phyloP scores from a whole-genome alignment of 2,797 vertebrate genomes.

The Erpetoichthys calabaricus region DNA sequence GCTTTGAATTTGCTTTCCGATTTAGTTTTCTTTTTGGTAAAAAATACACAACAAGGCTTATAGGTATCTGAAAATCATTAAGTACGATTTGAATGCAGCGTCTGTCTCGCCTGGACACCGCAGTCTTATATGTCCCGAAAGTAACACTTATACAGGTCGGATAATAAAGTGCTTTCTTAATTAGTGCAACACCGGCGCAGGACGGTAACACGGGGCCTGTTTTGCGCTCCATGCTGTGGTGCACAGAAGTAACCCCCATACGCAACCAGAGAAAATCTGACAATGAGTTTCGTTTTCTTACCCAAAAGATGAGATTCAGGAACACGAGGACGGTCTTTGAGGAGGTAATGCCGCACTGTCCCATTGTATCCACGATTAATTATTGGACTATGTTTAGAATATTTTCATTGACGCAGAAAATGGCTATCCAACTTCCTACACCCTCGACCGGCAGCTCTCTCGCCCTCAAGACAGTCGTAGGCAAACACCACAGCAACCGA shows the following conservation, averaged over 20 bases:
- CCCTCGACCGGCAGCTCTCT: constrained; percentile 19
- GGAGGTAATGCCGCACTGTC: constrained; percentile 92
- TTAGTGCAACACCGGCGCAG: too few relatives aligned
- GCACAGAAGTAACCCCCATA: constrained; percentile 7
- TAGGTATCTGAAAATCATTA: too few relatives aligned
- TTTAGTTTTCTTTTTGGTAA: too few relatives aligned
- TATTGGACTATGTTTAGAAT: too few relatives aligned
- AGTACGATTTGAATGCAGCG: too few relatives aligned
- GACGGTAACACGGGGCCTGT: constrained; percentile 1
- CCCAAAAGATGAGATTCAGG: constrained; percentile 95
- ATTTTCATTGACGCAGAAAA: constrained; percentile 28
- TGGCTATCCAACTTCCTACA: constrained; percentile 34
- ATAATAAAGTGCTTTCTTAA: too few relatives aligned
- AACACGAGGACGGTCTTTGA: constrained; percentile 95
- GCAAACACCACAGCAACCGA: constrained; percentile 10
- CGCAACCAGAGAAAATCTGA: constrained; percentile 9
- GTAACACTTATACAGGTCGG: too few relatives aligned
- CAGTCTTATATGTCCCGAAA: too few relatives aligned
- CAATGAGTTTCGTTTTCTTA: constrained; percentile 39
- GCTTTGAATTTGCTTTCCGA: too few relatives aligned
- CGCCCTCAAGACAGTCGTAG: constrained; percentile 1
- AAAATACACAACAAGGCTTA: too few relatives aligned
- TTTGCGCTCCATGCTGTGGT: background rate
- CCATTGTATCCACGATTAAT: constrained; percentile 45
- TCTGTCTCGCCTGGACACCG: too few relatives aligned